Base-by-base conservation (phyloP, 1,140 invertebrate genomes). In the Psix sp. region DNA sequence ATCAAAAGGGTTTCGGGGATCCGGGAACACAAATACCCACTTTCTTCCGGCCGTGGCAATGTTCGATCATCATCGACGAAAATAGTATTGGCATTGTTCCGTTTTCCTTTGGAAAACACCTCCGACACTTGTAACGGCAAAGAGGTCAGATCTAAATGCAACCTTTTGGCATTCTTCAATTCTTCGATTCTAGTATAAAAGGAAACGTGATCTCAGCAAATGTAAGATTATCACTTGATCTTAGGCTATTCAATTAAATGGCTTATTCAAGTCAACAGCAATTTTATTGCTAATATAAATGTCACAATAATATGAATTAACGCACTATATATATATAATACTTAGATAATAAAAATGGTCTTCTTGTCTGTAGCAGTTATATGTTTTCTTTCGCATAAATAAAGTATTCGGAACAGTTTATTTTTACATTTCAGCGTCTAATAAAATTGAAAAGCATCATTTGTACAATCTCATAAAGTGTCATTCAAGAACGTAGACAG, bases 41-140 rank as follows among this genome's bases (percentile, higher is more conserved):
- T 73, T 73, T 73, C 70, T 66, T 73, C 62, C 70, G 60, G 49
- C 62, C 62, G 62, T 66, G 70, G 62, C 70, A 60, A 66, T 66
- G 54, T 73, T 73, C 70, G 62, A 73, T 66, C 70, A 65, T 51
- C 68, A 74, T 56, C 71, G 56, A 62, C 56, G 42, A 67, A 62
- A 73, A 73, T 73, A 66, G 60, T 59, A 65, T 59, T 73, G 70
- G 70, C 70, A 73, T 73, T 73, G 70, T 73, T 73, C 70, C 62
- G 70, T 36, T 73, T 73, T 73, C 62, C 40, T 48, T 56, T 42
- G 42, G 10, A 35, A 56, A 49, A 17, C 36, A 49, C 17, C 59
- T 40, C 38, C 42, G 26, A 48, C 60, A 35, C 36, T 42, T 52
- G 46, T 48, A 46, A 38, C 38, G 18, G 31, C 51, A 60, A 73